Conservation (phyloP, 2,113 vertebrate genomes). For the Petroica traversi region DNA sequence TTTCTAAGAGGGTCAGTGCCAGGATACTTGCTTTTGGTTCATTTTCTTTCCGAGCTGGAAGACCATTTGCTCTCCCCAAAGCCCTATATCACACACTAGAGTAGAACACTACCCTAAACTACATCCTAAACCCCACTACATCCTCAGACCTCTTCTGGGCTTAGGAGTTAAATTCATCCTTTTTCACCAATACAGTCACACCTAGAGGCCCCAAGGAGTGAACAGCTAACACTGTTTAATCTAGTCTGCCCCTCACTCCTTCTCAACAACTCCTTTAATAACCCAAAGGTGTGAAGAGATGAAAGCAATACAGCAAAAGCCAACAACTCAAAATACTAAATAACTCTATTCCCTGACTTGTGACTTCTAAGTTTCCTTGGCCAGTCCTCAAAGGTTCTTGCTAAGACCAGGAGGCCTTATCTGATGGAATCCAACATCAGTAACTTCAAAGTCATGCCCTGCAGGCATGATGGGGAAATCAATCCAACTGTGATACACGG, state of each 20-base stretch:
- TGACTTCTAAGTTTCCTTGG: constrained; percentile 33
- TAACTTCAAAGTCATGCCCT: constrained; percentile 35
- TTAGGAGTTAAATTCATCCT: background rate
- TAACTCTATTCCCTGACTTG: background rate
- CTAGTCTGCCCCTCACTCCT: background rate
- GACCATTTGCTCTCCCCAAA: background rate
- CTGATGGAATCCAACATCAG: constrained; percentile 48
- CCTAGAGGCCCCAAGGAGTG: background rate
- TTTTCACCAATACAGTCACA: background rate
- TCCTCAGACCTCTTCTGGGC: background rate
- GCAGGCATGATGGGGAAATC: background rate
- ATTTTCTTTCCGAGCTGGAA: background rate
- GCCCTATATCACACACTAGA: fast-evolving
- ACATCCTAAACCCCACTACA: too few relatives aligned
- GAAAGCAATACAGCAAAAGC: background rate
- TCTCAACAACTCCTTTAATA: constrained; percentile 2
- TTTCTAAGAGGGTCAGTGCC: background rate
- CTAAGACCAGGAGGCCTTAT: constrained; percentile 30
- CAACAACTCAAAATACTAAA: background rate
- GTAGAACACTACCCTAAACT: background rate
- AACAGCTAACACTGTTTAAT: background rate
- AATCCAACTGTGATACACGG: background rate
- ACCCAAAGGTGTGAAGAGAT: background rate
- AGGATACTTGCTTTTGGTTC: background rate
- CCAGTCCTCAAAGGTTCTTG: constrained; percentile 35